These are phyloP conservation scores for Aricia agestis DNA, from an alignment of 1,140 invertebrate species.

Conservation along the genomic window DNA sequence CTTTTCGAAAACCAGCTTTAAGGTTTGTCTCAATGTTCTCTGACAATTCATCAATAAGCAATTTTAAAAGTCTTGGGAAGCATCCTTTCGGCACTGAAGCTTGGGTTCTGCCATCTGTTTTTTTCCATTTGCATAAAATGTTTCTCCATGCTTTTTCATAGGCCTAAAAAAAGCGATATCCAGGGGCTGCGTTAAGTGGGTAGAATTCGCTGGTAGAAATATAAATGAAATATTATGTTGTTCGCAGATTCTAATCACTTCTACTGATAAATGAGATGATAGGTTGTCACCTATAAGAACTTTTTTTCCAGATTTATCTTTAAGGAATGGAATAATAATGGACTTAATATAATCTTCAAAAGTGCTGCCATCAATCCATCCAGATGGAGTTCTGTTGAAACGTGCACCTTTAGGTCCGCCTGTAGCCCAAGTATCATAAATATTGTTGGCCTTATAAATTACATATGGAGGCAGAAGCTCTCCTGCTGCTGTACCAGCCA, in stretches of 20 bases:
- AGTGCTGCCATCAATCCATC: slow-evolving; percentile 43
- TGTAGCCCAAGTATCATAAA: slow-evolving; percentile 40
- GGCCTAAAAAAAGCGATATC: slow-evolving; percentile 50
- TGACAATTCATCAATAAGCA: slow-evolving; percentile 22
- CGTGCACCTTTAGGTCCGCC: slow-evolving; percentile 28
- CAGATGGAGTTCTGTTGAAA: slow-evolving; percentile 31
- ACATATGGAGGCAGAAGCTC: slow-evolving; percentile 40
- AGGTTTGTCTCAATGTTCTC: slow-evolving; percentile 24
- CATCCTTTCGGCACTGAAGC: slow-evolving; percentile 25
- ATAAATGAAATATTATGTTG: slow-evolving; percentile 57
- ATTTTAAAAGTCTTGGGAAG: slow-evolving; percentile 26
- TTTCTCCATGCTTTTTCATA: slow-evolving; percentile 55
- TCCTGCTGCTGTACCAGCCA: slow-evolving; percentile 42
- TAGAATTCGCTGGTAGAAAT: slow-evolving; percentile 59
- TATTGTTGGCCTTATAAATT: slow-evolving; percentile 38
- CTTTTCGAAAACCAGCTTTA: slow-evolving; percentile 26
- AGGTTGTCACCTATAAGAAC: slow-evolving; percentile 60
- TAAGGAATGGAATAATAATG: slow-evolving; percentile 36
- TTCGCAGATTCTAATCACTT: slow-evolving; percentile 44
- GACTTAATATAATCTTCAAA: slow-evolving; percentile 44
- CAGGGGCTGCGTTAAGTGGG: slow-evolving; percentile 64
- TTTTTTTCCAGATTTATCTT: slow-evolving; percentile 40
- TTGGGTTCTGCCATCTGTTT: slow-evolving; percentile 23
- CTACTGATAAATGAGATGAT: slow-evolving; percentile 46
- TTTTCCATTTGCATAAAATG: slow-evolving; percentile 50